These are phyloP conservation scores for Thecophora atra DNA, from an alignment of 2,888 invertebrate genomes.

Conservation along the genomic window DNA sequence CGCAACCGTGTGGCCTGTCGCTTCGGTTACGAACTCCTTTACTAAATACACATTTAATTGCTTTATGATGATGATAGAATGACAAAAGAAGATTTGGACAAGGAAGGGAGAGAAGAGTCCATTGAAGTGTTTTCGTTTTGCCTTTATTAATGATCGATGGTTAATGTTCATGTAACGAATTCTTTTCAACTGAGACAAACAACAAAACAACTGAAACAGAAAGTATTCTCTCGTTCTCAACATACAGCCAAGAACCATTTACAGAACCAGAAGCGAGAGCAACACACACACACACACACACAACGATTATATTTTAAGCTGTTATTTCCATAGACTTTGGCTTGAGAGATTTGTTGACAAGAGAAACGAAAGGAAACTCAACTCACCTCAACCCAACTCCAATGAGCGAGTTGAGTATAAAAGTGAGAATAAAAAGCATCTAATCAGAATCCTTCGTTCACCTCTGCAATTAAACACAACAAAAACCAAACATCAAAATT, in stretches of 20 bases:
- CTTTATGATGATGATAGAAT: background rate
- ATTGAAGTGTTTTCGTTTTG: too few species aligned
- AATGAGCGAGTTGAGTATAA: background rate
- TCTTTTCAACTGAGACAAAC: too few species aligned
- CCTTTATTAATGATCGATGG: too few species aligned
- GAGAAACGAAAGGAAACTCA: background rate
- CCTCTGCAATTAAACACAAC: background rate
- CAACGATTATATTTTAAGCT: conserved; percentile 37
- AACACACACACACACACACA: conserved; percentile 21
- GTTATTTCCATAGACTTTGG: conserved; percentile 19
- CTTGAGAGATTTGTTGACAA: background rate
- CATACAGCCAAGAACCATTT: background rate
- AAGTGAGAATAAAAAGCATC: background rate
- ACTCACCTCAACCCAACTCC: too few species aligned
- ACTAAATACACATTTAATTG: conserved; percentile 40
- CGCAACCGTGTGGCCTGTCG: conserved; percentile 51
- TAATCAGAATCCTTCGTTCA: background rate
- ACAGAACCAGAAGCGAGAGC: conserved; percentile 3
- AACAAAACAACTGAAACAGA: background rate
- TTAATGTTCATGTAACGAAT: too few species aligned
- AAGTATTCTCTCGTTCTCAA: background rate
- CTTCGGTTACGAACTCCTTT: conserved; percentile 48
- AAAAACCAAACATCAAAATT: background rate
- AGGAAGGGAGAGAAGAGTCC: conserved; percentile 30
- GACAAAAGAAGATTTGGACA: conserved; percentile 6